Evolutionary conservation across 1,140 invertebrate genomes (phyloP).

Genomic region (Bombyx mandarina): DNA sequence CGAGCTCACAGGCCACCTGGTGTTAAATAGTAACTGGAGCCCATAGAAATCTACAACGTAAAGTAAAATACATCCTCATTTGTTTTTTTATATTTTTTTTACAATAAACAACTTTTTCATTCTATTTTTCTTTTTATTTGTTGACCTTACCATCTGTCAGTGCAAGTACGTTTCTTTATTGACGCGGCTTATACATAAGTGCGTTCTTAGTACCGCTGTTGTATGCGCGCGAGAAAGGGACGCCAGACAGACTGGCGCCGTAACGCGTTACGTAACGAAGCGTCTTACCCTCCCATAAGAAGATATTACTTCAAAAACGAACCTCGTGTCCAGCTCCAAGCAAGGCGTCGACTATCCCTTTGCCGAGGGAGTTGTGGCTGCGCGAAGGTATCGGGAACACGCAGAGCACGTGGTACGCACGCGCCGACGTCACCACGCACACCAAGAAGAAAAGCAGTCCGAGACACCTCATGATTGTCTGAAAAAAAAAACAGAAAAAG

Average conservation of each 20-base stretch:
- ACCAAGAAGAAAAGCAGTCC: too few species aligned
- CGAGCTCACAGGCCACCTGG: too few species aligned
- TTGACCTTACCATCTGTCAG: background rate
- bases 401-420: conserved; percentile 37
- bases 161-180: background rate
- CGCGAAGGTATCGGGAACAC: conserved; percentile 31
- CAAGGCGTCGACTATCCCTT: conserved; percentile 38
- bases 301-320: background rate
- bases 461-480: too few species aligned
- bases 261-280: background rate
- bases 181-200: too few species aligned
- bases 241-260: background rate
- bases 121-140: background rate
- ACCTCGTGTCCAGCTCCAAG: conserved; percentile 49
- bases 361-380: conserved; percentile 45
- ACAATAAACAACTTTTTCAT: too few species aligned
- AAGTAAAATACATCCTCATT: too few species aligned
- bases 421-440: background rate
- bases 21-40: too few species aligned
- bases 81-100: too few species aligned
- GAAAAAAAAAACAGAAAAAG: too few species aligned
- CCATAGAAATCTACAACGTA: too few species aligned
- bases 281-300: too few species aligned
- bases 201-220: background rate
- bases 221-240: background rate